phyloP scores from a whole-genome alignment of 2,888 invertebrate species.

The Dysmachus trigonus region DNA sequence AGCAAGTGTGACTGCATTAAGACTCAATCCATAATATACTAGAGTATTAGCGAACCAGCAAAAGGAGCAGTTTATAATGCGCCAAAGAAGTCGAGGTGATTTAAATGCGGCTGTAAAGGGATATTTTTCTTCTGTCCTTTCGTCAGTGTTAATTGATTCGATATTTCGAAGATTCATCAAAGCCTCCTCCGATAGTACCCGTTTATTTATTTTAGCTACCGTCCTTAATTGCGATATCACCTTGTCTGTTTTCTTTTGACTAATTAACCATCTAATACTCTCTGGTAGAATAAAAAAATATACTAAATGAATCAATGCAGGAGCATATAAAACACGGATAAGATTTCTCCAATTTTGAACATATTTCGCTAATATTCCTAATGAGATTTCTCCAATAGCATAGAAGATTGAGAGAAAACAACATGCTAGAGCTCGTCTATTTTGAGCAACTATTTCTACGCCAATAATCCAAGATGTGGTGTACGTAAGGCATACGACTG shows the following conservation, averaged over 20 bases:
- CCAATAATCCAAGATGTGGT: slow-evolving; percentile 77
- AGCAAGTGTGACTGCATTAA: slow-evolving; percentile 77
- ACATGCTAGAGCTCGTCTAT: slow-evolving; percentile 76
- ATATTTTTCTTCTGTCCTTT: neutral
- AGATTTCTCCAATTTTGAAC: slow-evolving; percentile 75
- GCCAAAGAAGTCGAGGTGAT: slow-evolving; percentile 56
- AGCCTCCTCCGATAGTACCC: neutral
- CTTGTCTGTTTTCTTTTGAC: slow-evolving; percentile 68
- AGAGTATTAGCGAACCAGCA: slow-evolving; percentile 84
- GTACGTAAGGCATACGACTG: slow-evolving; percentile 75
- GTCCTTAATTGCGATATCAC: slow-evolving; percentile 70
- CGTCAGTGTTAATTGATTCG: neutral
- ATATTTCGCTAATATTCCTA: slow-evolving; percentile 75
- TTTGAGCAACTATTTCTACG: slow-evolving; percentile 81
- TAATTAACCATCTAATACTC: slow-evolving; percentile 79
- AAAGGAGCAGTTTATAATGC: slow-evolving; percentile 72
- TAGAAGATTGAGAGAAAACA: slow-evolving; percentile 76
- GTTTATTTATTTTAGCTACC: slow-evolving; percentile 70
- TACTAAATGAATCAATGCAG: slow-evolving; percentile 72
- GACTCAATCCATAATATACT: slow-evolving; percentile 81
- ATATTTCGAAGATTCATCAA: neutral
- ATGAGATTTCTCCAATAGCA: slow-evolving; percentile 74
- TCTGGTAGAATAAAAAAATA: slow-evolving; percentile 77
- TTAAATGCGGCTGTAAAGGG: slow-evolving; percentile 44
- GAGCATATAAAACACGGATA: slow-evolving; percentile 72